Conservation (phyloP, 1,140 invertebrate species). For the Lasaia peninsularis region DNA sequence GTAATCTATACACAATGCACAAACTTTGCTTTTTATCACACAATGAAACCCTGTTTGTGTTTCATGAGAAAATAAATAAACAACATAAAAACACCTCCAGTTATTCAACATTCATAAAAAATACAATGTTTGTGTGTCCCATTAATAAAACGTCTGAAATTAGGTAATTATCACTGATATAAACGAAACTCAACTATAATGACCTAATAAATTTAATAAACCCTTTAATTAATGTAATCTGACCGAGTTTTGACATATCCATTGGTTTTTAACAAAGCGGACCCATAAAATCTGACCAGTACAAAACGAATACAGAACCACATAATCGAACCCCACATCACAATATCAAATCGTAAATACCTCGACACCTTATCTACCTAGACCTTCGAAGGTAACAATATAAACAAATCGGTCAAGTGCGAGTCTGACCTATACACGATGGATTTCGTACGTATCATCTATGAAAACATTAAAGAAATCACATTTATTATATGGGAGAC, state of each 20-base stretch:
- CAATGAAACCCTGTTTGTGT: too few species aligned
- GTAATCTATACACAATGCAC: too few species aligned
- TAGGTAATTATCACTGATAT: conserved; percentile 10
- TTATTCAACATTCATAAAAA: conserved; percentile 7
- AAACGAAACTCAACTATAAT: conserved; percentile 8
- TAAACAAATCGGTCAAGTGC: too few species aligned
- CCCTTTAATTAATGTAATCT: conserved; percentile 12
- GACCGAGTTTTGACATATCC: conserved; percentile 16
- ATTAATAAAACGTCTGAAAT: conserved; percentile 6
- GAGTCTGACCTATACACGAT: too few species aligned
- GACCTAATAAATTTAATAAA: conserved; percentile 14
- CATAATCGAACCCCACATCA: conserved; percentile 38
- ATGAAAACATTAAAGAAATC: too few species aligned
- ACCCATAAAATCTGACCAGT: conserved; percentile 47
- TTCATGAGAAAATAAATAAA: neutral
- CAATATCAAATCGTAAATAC: conserved; percentile 71
- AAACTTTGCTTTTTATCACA: too few species aligned
- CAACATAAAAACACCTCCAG: neutral
- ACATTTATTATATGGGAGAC: too few species aligned
- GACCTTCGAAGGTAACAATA: conserved; percentile 51
- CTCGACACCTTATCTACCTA: conserved; percentile 70
- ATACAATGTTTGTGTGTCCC: neutral
- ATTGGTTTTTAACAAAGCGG: conserved; percentile 19
- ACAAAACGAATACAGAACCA: conserved; percentile 46
- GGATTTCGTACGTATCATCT: too few species aligned